phyloP scores from a whole-genome alignment of 2,888 invertebrate genomes.

The Netelia inedita region DNA sequence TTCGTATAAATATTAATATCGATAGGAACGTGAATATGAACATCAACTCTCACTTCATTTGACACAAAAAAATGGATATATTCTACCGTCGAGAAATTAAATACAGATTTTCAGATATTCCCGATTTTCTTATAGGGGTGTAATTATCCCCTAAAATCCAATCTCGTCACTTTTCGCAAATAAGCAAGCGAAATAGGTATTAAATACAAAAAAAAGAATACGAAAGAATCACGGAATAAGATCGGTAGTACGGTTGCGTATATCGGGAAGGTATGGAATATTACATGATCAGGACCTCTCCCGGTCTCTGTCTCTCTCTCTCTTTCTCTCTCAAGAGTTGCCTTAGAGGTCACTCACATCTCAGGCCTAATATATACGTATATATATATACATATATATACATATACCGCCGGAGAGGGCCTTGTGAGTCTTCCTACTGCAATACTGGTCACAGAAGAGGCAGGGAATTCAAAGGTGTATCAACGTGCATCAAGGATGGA shows the following conservation, averaged over 20 bases:
- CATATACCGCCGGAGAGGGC: slow-evolving; percentile 47
- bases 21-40: no score
- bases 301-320: slow-evolving; percentile 24
- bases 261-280: slow-evolving; percentile 76
- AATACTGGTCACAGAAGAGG: slow-evolving; percentile 55
- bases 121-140: no score
- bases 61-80: no score
- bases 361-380: slow-evolving; percentile 59
- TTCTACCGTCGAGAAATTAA: no score
- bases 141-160: no score
- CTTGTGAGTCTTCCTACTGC: slow-evolving; percentile 56
- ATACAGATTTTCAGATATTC: no score
- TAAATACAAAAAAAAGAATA: background rate
- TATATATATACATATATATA: slow-evolving; percentile 6
- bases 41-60: no score
- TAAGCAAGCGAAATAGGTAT: no score
- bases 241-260: slow-evolving; percentile 77
- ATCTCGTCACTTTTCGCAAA: no score
- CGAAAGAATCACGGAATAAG: slow-evolving; percentile 52
- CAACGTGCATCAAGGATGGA: slow-evolving; percentile 53
- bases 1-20: no score
- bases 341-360: slow-evolving; percentile 82
- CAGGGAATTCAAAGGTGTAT: slow-evolving; percentile 39
- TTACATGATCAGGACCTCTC: slow-evolving; percentile 38
- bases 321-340: slow-evolving; percentile 27